Evolutionary conservation across 1,140 invertebrate species (phyloP), one percentile per base, ranked within the genome.

Genomic region (Holotrichia oblita): DNA sequence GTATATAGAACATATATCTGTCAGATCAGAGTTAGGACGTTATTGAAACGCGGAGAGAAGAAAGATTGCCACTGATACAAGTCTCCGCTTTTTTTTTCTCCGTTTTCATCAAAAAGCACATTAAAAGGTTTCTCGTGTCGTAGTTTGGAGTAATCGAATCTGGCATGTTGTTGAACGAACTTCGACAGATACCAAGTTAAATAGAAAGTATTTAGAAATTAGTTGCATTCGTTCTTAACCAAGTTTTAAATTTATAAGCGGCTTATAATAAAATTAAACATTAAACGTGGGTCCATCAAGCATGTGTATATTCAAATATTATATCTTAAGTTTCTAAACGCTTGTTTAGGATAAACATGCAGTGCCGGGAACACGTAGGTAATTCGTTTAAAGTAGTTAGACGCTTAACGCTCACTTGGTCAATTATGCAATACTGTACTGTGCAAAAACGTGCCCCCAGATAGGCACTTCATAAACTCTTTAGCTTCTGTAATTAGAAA

Each of bases 401-500:
- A 34, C 27, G 4, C 27, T 34, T 34, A 14, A 69, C 20, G 22
- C 22, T 69, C 20, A 22, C 12, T 69, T 10, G 61, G 22, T 22
- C 48, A 55, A 22, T 69, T 69, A 22, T 69, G 27, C 61, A 69
- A 69, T 20, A 10, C 10, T 27, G 17, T 27, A 22, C 61, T 69
- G n/a, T 14, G 27, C 61, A 69, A 69, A 69, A 34, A 12, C 12
- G 22, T 22, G 10, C 20, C 12, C 20, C 12, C 27, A 22, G 22
- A 9, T 17, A 27, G 22, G n/a, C 48, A 55, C 48, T 14, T 55
- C 14, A 55, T 17, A 55, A 55, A 55, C 48, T 55, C 48, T 69
- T 69, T 24, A 69, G 22, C 22, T 27, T 22, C 61, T 69, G 61
- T 20, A 69, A 69, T 69, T 69, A 69, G 61, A 69, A 69, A 69